Evolutionary conservation across 2,113 vertebrate genomes (phyloP).

Genomic region (Microtus ochrogaster): DNA sequence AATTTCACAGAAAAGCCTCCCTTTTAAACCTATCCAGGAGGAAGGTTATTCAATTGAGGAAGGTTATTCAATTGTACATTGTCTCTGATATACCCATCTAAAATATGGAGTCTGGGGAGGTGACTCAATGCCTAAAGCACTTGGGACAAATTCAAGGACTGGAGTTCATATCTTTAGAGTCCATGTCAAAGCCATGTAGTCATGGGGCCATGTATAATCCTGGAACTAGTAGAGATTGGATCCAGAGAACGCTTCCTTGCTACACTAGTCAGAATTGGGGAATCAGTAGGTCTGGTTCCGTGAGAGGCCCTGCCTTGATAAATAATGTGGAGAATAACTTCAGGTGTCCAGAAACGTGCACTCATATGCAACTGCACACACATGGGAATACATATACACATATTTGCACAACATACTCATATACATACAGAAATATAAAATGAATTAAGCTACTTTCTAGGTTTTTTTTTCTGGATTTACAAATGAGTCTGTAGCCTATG

Average conservation of each 20-base stretch:
- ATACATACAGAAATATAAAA: neutral
- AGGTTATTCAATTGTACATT: constrained; percentile 22
- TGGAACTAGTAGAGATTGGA: neutral
- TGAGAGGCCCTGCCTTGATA: neutral
- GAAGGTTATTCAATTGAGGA: constrained; percentile 33
- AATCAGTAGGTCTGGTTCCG: neutral
- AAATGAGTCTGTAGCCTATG: neutral
- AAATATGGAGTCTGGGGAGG: neutral
- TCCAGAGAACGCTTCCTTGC: neutral
- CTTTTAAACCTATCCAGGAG: constrained; percentile 20
- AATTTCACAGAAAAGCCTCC: constrained; percentile 25
- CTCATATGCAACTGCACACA: neutral
- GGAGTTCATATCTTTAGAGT: neutral
- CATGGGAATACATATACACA: neutral
- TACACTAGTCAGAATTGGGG: neutral
- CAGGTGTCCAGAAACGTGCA: neutral
- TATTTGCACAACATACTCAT: neutral
- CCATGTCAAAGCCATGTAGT: neutral
- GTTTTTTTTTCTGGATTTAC: neutral
- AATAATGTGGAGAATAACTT: neutral
- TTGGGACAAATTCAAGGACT: neutral
- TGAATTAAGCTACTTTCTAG: neutral
- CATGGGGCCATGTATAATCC: neutral
- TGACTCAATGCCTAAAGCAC: neutral
- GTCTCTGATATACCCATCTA: neutral